These are phyloP conservation scores for Podotricha telesiphe DNA, from an alignment of 2,888 invertebrate species.

Conservation along the genomic window DNA sequence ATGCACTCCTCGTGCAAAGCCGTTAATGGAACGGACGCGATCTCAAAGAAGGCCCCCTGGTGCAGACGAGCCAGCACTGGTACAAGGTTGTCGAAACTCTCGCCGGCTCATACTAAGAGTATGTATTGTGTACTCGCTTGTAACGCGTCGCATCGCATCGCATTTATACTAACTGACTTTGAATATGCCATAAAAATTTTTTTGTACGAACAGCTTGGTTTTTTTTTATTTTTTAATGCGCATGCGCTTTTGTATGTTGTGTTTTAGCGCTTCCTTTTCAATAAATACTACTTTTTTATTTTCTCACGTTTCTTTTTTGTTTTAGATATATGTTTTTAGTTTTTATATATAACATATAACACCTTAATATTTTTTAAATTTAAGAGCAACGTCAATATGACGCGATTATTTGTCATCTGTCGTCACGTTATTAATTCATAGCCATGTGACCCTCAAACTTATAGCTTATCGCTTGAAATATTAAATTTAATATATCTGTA, in stretches of 20 bases:
- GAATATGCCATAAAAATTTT: too few relatives aligned
- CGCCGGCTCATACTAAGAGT: constrained; percentile 79
- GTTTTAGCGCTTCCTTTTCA: too few relatives aligned
- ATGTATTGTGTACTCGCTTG: constrained; percentile 60
- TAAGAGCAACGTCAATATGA: not conserved
- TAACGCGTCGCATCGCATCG: constrained; percentile 44
- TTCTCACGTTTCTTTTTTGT: not conserved
- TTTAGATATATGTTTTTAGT: not conserved
- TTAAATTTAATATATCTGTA: not conserved
- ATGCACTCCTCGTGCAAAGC: constrained; percentile 67
- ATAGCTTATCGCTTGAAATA: not conserved
- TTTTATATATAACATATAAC: not conserved
- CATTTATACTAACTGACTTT: constrained; percentile 35
- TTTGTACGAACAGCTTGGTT: too few relatives aligned
- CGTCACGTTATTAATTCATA: not conserved
- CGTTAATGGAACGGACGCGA: constrained; percentile 64
- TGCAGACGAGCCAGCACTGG: constrained; percentile 76
- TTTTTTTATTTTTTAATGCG: too few relatives aligned
- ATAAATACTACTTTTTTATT: not conserved
- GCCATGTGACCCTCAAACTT: not conserved
- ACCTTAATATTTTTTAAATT: constrained; percentile 1
- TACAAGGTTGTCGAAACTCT: constrained; percentile 72
- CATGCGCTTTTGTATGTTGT: too few relatives aligned
- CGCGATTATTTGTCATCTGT: not conserved
- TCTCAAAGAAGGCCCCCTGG: constrained; percentile 63